Conservation (phyloP, 30 jellyfish, hydroid and myxozoan genomes). For the Euphysa ruthae region DNA sequence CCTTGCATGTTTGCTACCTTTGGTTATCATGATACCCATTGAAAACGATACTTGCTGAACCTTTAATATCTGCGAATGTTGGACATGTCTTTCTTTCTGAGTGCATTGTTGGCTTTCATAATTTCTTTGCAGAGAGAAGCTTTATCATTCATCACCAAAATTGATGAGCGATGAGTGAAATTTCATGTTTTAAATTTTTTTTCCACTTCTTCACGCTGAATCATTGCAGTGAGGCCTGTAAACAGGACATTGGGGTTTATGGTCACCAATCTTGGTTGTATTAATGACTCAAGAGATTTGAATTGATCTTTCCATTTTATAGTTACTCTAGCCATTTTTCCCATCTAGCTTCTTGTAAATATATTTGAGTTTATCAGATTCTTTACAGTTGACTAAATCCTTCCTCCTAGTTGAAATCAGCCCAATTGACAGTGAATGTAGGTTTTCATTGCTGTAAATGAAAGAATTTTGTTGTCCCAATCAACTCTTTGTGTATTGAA, state of each 20-base stretch:
- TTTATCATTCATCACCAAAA: slow-evolving; percentile 27
- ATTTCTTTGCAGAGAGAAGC: no score
- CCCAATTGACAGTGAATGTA: slow-evolving; percentile 36
- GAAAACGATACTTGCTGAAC: no score
- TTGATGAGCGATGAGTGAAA: slow-evolving; percentile 15
- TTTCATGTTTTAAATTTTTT: slow-evolving; percentile 21
- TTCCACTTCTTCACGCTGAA: slow-evolving; percentile 15
- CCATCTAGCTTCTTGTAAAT: slow-evolving; percentile 20
- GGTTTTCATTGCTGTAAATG: background rate
- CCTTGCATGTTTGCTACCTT: no score
- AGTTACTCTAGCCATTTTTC: slow-evolving; percentile 14
- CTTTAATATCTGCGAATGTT: no score
- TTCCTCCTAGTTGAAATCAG: slow-evolving; percentile 1
- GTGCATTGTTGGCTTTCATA: no score
- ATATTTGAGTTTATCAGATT: slow-evolving; percentile 14
- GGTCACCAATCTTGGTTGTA: background rate
- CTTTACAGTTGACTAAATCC: slow-evolving; percentile 34
- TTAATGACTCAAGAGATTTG: background rate
- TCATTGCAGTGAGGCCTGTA: slow-evolving; percentile 26
- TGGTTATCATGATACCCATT: no score
- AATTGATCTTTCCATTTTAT: slow-evolving; percentile 13
- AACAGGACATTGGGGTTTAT: slow-evolving; percentile 24
- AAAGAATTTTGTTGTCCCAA: slow-evolving; percentile 22
- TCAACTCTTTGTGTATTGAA: no score
- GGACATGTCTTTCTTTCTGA: no score